A percentile compares a stretch with the other conserved stretches of the same genome.
Evolutionary conservation across 2,797 vertebrate genomes (phyloP).

Genomic region (Thripadectes ignobilis): DNA sequence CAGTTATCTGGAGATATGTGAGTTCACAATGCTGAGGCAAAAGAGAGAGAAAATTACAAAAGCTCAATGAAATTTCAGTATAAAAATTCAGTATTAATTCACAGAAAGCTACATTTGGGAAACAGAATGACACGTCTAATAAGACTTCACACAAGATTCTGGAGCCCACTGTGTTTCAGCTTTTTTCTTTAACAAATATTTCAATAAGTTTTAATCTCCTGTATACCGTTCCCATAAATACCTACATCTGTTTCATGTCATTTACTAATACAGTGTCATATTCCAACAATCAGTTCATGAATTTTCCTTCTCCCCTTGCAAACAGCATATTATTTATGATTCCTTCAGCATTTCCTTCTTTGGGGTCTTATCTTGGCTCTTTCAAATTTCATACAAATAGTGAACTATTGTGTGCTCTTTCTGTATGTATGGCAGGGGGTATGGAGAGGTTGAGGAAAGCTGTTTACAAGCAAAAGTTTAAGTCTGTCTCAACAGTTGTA

Average conservation of each 20-base stretch:
- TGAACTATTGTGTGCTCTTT: not conserved
- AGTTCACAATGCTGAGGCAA: not conserved
- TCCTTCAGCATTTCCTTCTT: constrained; percentile 45
- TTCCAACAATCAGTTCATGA: not conserved
- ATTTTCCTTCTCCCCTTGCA: constrained; percentile 21
- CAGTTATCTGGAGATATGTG: not conserved
- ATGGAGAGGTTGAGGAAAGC: not conserved
- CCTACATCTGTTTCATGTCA: constrained; percentile 43
- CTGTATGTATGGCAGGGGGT: not conserved
- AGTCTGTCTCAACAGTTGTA: not conserved
- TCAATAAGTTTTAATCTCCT: not conserved
- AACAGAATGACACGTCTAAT: not conserved
- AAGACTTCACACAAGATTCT: not conserved
- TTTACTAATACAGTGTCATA: constrained; percentile 23
- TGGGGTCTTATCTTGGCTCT: constrained; percentile 42
- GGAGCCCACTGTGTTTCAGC: not conserved
- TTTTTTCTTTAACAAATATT: constrained; percentile 12
- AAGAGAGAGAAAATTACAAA: not conserved
- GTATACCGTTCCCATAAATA: not conserved
- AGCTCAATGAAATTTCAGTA: not conserved
- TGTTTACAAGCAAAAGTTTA: not conserved
- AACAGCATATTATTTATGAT: constrained; percentile 52
- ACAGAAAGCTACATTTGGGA: not conserved
- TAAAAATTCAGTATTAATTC: not conserved
- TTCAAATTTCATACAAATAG: constrained; percentile 22